phyloP scores from a whole-genome alignment of 2,797 vertebrate genomes.

The Zalophus californianus region DNA sequence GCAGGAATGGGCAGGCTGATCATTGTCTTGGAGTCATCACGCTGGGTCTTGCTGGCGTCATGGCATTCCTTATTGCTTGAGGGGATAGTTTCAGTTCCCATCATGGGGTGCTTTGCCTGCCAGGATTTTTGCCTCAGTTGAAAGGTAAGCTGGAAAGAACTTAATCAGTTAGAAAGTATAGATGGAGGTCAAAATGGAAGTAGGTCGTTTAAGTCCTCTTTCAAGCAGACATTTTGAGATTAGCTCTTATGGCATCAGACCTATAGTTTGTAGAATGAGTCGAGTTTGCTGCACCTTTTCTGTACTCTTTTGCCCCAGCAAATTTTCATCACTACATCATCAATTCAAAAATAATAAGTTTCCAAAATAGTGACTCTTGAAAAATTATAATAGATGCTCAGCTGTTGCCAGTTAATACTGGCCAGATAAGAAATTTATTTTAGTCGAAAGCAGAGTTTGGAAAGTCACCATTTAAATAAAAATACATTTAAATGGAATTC shows the following conservation, averaged over 20 bases:
- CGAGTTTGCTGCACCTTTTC: neutral
- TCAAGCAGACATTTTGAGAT: neutral
- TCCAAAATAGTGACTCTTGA: neutral
- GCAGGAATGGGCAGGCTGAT: neutral
- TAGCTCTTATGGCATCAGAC: neutral
- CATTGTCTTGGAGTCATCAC: neutral
- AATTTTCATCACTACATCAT: neutral
- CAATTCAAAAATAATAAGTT: slow-evolving; percentile 29
- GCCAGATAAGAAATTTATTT: neutral
- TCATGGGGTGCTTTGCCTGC: neutral
- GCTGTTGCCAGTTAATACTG: neutral
- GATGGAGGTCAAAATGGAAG: neutral
- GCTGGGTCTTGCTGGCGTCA: neutral
- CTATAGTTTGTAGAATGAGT: neutral
- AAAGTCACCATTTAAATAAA: slow-evolving; percentile 35
- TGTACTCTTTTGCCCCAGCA: neutral
- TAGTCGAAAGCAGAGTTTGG: neutral
- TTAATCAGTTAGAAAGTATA: neutral
- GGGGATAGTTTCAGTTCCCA: neutral
- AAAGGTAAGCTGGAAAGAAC: neutral
- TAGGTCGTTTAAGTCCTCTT: neutral
- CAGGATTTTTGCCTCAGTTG: neutral
- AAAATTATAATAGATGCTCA: neutral
- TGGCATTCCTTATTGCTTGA: neutral
- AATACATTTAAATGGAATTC: neutral